Conservation (phyloP, 2,888 invertebrate species). For the Sphecodes monilicornis region DNA sequence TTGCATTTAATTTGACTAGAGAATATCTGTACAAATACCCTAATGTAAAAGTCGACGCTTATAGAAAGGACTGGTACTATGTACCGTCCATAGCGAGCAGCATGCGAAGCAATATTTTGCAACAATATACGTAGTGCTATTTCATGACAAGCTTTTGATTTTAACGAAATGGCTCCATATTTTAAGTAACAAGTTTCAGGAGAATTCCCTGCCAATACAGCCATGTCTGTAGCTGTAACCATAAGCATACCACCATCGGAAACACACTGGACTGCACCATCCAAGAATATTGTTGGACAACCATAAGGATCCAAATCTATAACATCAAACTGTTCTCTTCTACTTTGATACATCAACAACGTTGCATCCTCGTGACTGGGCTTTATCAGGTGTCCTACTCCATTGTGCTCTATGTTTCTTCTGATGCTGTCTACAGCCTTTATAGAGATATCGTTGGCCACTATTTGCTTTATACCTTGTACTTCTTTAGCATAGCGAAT, state of each 20-base stretch:
- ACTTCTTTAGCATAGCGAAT: slow-evolving; percentile 98
- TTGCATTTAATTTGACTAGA: slow-evolving; percentile 94
- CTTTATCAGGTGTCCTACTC: slow-evolving; percentile 90
- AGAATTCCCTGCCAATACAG: slow-evolving; percentile 96
- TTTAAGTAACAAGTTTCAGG: slow-evolving; percentile 97
- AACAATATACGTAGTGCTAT: slow-evolving; percentile 97
- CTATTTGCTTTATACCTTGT: slow-evolving; percentile 90
- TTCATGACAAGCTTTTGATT: slow-evolving; percentile 96
- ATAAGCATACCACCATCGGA: slow-evolving; percentile 94
- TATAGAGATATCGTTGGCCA: slow-evolving; percentile 96
- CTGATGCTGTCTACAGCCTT: slow-evolving; percentile 95
- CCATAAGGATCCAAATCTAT: slow-evolving; percentile 99
- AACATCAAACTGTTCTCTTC: slow-evolving; percentile 91
- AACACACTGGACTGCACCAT: slow-evolving; percentile 93
- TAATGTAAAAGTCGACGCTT: slow-evolving; percentile 98
- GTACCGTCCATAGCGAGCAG: slow-evolving; percentile 96
- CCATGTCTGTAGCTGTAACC: slow-evolving; percentile 99
- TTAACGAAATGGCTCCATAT: slow-evolving; percentile 96
- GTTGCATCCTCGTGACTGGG: slow-evolving; percentile 96
- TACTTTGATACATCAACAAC: slow-evolving; percentile 93
- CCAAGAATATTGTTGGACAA: slow-evolving; percentile 96
- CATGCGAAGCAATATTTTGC: slow-evolving; percentile 95
- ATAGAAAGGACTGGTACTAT: slow-evolving; percentile 96
- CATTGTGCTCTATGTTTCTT: slow-evolving; percentile 91
- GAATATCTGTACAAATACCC: slow-evolving; percentile 95